These are phyloP conservation scores for Siniperca chuatsi DNA, from an alignment of 2,113 vertebrate genomes.

Conservation along the genomic window DNA sequence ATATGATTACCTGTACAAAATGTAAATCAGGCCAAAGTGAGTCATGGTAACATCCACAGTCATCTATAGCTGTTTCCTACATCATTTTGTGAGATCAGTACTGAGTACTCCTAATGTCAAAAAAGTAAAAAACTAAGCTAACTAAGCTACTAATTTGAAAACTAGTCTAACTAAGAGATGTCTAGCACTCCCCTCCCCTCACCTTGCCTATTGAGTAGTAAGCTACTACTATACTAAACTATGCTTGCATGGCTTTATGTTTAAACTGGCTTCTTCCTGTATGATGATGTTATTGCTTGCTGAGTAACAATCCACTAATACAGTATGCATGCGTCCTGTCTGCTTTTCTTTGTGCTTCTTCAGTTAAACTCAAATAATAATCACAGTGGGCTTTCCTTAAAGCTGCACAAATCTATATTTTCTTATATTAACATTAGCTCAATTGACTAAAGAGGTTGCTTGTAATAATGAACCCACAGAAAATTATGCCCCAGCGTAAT, in stretches of 20 bases:
- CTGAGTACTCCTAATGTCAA: background rate
- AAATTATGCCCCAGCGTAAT: too few species aligned
- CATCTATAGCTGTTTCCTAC: background rate
- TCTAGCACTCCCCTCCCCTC: too few species aligned
- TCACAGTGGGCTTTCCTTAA: constrained; percentile 19
- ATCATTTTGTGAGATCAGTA: constrained; percentile 7
- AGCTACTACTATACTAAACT: background rate
- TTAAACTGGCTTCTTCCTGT: background rate
- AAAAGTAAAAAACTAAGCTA: background rate
- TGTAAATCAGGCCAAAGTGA: background rate
- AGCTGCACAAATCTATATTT: constrained; percentile 21
- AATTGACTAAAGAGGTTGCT: background rate
- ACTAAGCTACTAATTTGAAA: background rate
- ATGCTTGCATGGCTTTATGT: constrained; percentile 11
- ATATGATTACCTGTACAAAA: background rate
- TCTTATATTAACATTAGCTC: background rate
- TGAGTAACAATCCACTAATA: background rate
- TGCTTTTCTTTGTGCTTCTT: constrained; percentile 14
- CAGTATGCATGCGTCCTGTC: constrained; percentile 17
- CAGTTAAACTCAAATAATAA: background rate
- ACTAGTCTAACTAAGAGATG: too few species aligned
- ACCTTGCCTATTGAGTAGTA: background rate
- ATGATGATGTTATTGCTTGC: constrained; percentile 25
- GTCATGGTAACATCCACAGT: constrained; percentile 9
- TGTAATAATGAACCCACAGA: background rate